Percentiles rank a stretch among this genome's conserved stretches.
Evolutionary conservation across 2,797 vertebrate species (phyloP).

Genomic region (Hypotaenidia philippensis): DNA sequence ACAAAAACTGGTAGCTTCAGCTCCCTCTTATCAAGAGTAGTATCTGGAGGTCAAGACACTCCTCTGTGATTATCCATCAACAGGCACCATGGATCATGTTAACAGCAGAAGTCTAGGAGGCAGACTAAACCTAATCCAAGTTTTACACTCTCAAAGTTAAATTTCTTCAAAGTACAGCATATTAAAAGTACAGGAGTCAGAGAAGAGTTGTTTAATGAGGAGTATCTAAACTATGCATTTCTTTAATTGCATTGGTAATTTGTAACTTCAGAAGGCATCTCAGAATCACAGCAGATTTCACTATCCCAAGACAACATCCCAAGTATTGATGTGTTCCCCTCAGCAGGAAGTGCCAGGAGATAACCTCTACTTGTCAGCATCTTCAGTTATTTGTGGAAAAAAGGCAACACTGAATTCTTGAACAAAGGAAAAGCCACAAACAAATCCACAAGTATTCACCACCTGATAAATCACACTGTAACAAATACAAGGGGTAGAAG

Average conservation of each 20-base stretch:
- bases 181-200: neutral
- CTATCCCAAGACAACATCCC: neutral
- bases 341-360: neutral
- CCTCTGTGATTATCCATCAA: neutral
- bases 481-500: neutral
- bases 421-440: neutral
- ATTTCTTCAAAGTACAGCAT: neutral
- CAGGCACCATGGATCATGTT: neutral
- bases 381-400: neutral
- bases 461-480: neutral
- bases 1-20: neutral
- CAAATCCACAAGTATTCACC: neutral
- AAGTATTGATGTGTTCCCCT: neutral
- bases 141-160: neutral
- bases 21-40: neutral
- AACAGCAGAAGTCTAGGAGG: neutral
- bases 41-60: neutral
- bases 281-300: neutral
- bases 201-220: neutral
- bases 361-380: neutral
- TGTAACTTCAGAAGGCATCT: neutral
- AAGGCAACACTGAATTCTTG: neutral
- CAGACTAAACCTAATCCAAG: neutral
- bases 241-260: conserved; percentile 74
- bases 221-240: neutral